A percentile compares a stretch with the other conserved stretches of the same genome.
Conservation (phyloP, 2,888 invertebrate genomes). For the Spialia ferax region DNA sequence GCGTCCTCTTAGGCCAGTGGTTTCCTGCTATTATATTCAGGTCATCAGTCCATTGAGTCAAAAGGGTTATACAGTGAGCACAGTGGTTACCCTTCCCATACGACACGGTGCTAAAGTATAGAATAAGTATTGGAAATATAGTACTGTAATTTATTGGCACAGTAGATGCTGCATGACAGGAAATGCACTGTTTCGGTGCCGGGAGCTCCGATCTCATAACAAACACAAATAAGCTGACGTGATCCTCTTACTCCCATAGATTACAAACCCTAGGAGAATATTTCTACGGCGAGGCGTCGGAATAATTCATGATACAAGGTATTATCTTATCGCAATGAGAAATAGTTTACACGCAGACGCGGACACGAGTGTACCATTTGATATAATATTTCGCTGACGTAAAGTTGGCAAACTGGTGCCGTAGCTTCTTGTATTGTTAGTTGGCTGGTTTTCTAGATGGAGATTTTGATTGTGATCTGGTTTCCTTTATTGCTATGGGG, state of each 20-base stretch:
- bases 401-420: constrained; percentile 59
- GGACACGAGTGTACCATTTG: constrained; percentile 51
- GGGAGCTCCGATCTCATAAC: constrained; percentile 74
- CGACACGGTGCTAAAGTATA: neutral
- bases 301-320: constrained; percentile 62
- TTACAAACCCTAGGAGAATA: constrained; percentile 62
- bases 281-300: constrained; percentile 43
- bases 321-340: constrained; percentile 49
- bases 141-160: neutral
- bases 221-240: constrained; percentile 85
- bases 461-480: constrained; percentile 49
- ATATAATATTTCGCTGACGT: constrained; percentile 65
- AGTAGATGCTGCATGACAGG: constrained; percentile 4
- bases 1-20: neutral
- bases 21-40: neutral
- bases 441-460: constrained; percentile 54
- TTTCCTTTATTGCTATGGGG: constrained; percentile 43
- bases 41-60: neutral
- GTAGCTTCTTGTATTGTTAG: constrained; percentile 61
- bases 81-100: neutral
- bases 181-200: constrained; percentile 15
- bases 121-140: neutral
- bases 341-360: constrained; percentile 52
- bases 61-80: neutral
- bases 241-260: constrained; percentile 83